Conservation (phyloP, 2,888 invertebrate species). For the Amphipyra berbera region DNA sequence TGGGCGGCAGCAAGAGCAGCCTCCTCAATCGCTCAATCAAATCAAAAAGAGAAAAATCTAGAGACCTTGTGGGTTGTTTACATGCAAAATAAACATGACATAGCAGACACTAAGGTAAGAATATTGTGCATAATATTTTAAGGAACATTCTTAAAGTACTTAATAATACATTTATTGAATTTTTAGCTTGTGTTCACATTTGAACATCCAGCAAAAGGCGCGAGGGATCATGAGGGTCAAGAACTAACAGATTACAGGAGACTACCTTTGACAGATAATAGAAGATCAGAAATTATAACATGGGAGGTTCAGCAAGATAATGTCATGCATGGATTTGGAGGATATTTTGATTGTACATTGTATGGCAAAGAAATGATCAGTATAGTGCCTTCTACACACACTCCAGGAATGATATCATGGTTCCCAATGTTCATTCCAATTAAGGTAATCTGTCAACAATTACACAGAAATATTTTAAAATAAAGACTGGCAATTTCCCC, state of each 20-base stretch:
- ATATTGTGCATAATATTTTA: neutral
- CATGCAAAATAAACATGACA: conserved; percentile 95
- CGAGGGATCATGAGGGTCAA: conserved; percentile 91
- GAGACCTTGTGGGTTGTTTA: conserved; percentile 98
- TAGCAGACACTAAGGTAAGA: conserved; percentile 91
- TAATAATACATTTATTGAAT: neutral
- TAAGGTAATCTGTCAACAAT: conserved; percentile 86
- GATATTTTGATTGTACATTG: conserved; percentile 97
- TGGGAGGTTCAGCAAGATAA: conserved; percentile 94
- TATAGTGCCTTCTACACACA: conserved; percentile 96
- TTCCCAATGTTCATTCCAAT: conserved; percentile 99
- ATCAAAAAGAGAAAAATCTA: conserved; percentile 80
- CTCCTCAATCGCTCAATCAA: conserved; percentile 61
- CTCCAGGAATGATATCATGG: conserved; percentile 98
- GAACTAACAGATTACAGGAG: conserved; percentile 91
- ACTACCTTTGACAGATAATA: conserved; percentile 93
- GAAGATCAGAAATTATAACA: conserved; percentile 91
- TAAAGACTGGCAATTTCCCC: neutral
- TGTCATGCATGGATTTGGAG: conserved; percentile 97
- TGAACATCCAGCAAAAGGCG: conserved; percentile 95
- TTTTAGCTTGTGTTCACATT: conserved; percentile 95
- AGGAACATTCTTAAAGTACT: neutral
- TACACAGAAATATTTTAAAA: neutral
- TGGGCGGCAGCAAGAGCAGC: conserved; percentile 92
- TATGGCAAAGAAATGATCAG: conserved; percentile 96